phyloP scores from a whole-genome alignment of 1,140 invertebrate genomes.

The Anoplolepis gracilipes region DNA sequence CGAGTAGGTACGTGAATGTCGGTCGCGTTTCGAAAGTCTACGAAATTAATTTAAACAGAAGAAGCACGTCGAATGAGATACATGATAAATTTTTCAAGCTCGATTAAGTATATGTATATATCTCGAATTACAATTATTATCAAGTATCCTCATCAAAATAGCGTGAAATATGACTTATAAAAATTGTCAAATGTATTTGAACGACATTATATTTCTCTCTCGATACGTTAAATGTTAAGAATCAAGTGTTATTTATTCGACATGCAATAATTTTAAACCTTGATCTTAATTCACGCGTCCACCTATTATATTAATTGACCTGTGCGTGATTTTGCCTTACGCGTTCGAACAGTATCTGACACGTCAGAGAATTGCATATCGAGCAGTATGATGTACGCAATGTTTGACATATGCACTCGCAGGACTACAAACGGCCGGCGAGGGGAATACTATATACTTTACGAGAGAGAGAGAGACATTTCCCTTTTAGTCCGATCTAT shows the following conservation, averaged over 20 bases:
- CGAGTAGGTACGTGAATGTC: constrained; percentile 22
- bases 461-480: too few species aligned
- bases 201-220: not conserved
- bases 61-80: not conserved
- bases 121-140: not conserved
- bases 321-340: not conserved
- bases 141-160: too few species aligned
- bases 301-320: not conserved
- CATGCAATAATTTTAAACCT: not conserved
- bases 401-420: constrained; percentile 25
- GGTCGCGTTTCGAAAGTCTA: not conserved
- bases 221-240: not conserved
- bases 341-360: not conserved
- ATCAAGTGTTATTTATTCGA: not conserved
- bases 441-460: too few species aligned
- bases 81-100: constrained; percentile 17
- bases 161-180: too few species aligned
- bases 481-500: constrained; percentile 49
- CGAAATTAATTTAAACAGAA: constrained; percentile 51
- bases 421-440: not conserved
- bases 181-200: not conserved
- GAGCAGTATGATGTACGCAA: constrained; percentile 1
- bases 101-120: not conserved
- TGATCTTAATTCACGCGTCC: not conserved
- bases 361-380: constrained; percentile 16